Evolutionary conservation across 2,888 invertebrate genomes (phyloP).

Genomic region (Lypha dubia): DNA sequence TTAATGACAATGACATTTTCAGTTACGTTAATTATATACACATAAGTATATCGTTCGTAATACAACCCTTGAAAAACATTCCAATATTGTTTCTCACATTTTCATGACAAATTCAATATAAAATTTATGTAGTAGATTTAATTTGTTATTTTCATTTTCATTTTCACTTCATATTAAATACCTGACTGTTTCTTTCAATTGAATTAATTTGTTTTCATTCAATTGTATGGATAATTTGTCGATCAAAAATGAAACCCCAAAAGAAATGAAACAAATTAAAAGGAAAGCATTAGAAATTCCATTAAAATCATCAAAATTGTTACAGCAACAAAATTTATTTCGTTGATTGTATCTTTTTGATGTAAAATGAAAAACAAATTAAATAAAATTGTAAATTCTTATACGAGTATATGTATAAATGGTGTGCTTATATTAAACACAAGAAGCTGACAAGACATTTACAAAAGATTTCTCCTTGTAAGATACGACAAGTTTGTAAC

Average conservation of each 20-base stretch:
- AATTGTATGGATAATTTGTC: slow-evolving; percentile 34
- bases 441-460: slow-evolving; percentile 61
- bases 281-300: slow-evolving; percentile 13
- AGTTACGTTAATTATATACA: neutral
- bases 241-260: slow-evolving; percentile 20
- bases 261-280: neutral
- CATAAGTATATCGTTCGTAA: no score
- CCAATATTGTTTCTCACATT: neutral
- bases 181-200: slow-evolving; percentile 49
- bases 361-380: neutral
- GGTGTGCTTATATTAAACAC: no score
- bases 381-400: neutral
- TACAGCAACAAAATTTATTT: neutral
- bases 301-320: slow-evolving; percentile 7
- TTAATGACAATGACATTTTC: neutral
- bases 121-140: no score
- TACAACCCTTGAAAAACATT: slow-evolving; percentile 5
- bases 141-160: slow-evolving; percentile 9
- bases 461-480: slow-evolving; percentile 48
- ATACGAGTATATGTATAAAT: no score
- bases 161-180: slow-evolving; percentile 26
- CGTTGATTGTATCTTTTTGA: neutral
- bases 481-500: slow-evolving; percentile 6
- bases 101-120: neutral
- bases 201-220: slow-evolving; percentile 27